These are phyloP conservation scores for Leptinotarsa undecemlineata DNA, from an alignment of 1,140 invertebrate genomes.

Conservation along the genomic window DNA sequence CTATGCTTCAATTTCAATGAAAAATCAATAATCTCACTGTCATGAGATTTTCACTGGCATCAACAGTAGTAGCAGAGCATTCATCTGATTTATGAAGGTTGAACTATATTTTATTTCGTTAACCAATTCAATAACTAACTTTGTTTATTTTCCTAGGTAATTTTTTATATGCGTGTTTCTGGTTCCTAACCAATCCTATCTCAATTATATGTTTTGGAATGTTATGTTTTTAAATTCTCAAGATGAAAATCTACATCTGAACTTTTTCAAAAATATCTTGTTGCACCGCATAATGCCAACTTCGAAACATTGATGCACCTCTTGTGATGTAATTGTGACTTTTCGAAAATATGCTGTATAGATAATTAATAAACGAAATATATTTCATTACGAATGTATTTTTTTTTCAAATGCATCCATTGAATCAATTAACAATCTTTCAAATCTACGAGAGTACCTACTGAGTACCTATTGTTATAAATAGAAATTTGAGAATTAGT, in stretches of 20 bases:
- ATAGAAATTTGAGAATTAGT: no score
- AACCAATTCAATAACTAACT: background rate
- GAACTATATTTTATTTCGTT: background rate
- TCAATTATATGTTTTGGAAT: background rate
- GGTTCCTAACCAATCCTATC: background rate
- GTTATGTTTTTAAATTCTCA: background rate
- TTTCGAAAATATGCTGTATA: background rate
- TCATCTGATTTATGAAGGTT: no score
- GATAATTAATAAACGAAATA: background rate
- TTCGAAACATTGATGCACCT: conserved; percentile 1
- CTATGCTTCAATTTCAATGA: no score
- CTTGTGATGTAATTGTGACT: conserved; percentile 17
- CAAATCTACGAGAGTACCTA: no score
- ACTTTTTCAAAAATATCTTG: conserved; percentile 1
- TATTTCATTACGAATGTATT: background rate
- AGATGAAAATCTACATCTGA: background rate
- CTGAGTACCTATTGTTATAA: no score
- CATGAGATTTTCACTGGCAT: no score
- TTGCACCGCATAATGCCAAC: conserved; percentile 2
- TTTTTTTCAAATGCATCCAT: background rate
- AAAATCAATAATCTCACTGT: no score
- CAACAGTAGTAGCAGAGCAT: no score
- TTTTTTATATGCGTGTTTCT: background rate
- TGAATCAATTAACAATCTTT: no score
- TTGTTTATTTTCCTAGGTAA: background rate